Evolutionary conservation across 2,888 invertebrate genomes (phyloP).

Genomic region (Psylliodes chrysocephalus): DNA sequence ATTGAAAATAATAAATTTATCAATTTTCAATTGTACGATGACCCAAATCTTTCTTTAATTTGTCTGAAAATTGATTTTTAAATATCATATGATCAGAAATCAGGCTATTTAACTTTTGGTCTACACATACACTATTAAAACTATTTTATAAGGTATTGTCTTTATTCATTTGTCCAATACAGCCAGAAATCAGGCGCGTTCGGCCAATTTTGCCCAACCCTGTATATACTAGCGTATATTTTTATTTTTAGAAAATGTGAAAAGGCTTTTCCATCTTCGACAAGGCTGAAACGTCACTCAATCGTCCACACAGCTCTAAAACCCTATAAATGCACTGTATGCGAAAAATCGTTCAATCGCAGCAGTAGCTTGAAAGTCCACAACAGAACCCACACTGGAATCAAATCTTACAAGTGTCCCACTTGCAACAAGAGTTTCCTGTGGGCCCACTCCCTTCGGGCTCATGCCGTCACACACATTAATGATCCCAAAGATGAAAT

Average conservation of each 20-base stretch:
- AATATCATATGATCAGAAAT: too few species aligned
- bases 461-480: conserved; percentile 41
- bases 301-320: conserved; percentile 37
- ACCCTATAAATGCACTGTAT: conserved; percentile 47
- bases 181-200: too few species aligned
- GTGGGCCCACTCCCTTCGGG: conserved; percentile 52
- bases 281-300: conserved; percentile 36
- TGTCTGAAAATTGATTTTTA: too few species aligned
- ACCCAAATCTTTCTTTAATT: too few species aligned
- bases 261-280: conserved; percentile 41
- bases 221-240: neutral
- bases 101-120: too few species aligned
- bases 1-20: too few species aligned
- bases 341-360: conserved; percentile 48
- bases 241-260: conserved; percentile 21
- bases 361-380: conserved; percentile 55
- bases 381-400: conserved; percentile 54
- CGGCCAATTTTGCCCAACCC: neutral
- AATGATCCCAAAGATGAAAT: conserved; percentile 21
- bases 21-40: too few species aligned
- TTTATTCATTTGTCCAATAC: too few species aligned
- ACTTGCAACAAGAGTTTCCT: conserved; percentile 55
- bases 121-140: too few species aligned
- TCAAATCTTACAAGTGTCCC: conserved; percentile 52
- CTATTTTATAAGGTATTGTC: too few species aligned